Conservation (phyloP, 2,797 vertebrate genomes). For the Lerista edwardsae region DNA sequence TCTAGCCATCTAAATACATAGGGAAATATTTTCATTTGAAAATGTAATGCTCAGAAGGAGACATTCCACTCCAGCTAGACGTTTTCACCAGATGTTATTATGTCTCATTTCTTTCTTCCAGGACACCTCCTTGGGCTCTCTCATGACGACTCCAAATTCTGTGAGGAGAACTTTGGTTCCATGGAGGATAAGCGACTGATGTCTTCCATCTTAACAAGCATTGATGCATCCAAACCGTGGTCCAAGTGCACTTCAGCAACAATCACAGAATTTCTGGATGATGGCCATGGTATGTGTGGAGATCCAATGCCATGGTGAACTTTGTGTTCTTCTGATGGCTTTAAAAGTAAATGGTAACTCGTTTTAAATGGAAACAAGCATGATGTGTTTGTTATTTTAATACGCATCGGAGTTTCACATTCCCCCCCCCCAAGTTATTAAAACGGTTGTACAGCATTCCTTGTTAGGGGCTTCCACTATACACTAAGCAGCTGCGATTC, state of each 20-base stretch:
- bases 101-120: constrained; percentile 62
- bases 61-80: constrained; percentile 2
- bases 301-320: constrained; percentile 4
- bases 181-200: constrained; percentile 95
- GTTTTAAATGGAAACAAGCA: constrained; percentile 5
- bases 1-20: not conserved
- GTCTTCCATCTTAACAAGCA: constrained; percentile 97
- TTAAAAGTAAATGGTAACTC: not conserved
- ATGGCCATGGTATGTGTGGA: constrained; percentile 89
- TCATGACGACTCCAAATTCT: constrained; percentile 98
- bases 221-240: constrained; percentile 97
- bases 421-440: not conserved
- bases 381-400: not conserved
- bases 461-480: not conserved
- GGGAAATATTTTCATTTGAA: not conserved
- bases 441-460: not conserved
- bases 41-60: not conserved
- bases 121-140: constrained; percentile 97
- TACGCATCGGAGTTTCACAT: not conserved
- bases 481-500: not conserved
- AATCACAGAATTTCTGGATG: constrained; percentile 97
- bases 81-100: constrained; percentile 6
- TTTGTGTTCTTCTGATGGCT: not conserved
- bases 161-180: constrained; percentile 94
- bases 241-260: constrained; percentile 97